Conservation (phyloP, 2,888 invertebrate genomes). For the Strigamia maritima region DNA sequence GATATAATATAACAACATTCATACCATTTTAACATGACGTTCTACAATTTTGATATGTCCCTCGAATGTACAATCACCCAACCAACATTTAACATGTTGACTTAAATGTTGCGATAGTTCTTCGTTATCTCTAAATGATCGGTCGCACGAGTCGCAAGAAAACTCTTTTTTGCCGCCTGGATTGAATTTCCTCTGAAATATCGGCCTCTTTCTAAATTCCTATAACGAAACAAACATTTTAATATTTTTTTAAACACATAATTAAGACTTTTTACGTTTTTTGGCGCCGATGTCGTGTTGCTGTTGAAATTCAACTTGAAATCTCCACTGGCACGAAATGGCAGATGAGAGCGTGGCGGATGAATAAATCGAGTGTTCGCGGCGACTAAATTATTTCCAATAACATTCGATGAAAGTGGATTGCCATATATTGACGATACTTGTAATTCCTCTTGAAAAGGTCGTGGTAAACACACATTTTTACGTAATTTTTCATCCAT, state of each 20-base stretch:
- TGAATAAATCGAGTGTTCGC: neutral
- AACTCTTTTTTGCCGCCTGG: slow-evolving; percentile 45
- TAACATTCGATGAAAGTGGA: neutral
- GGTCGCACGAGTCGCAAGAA: slow-evolving; percentile 71
- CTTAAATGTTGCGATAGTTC: slow-evolving; percentile 65
- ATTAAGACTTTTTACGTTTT: neutral
- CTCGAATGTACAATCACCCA: slow-evolving; percentile 74
- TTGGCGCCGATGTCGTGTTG: neutral
- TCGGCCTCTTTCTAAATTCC: neutral
- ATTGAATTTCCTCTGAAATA: neutral
- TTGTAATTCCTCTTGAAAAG: neutral
- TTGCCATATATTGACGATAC: neutral
- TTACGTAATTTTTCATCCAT: neutral
- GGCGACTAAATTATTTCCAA: neutral
- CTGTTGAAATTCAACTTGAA: slow-evolving; percentile 45
- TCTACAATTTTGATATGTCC: slow-evolving; percentile 76
- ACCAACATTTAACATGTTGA: slow-evolving; percentile 74
- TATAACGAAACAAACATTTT: neutral
- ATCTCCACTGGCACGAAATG: neutral
- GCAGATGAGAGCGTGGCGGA: neutral
- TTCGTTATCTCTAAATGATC: slow-evolving; percentile 63
- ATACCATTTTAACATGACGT: slow-evolving; percentile 69
- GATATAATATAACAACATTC: slow-evolving; percentile 40
- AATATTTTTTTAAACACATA: neutral
- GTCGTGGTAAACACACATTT: neutral